Evolutionary conservation across 2,888 invertebrate species (phyloP).

Genomic region (Anthrax anthrax): DNA sequence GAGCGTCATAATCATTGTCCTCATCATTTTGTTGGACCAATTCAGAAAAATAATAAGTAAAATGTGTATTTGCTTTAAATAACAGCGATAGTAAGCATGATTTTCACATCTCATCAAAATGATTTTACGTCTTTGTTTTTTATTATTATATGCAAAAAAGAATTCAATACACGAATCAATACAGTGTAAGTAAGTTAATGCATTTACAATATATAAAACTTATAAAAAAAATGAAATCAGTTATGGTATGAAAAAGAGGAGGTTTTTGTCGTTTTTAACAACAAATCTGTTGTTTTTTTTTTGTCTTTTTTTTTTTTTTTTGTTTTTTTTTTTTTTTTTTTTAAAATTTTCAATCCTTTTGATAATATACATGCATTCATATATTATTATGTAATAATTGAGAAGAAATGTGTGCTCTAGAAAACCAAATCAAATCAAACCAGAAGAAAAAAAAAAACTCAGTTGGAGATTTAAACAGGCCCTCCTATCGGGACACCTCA

Average conservation of each 20-base stretch:
- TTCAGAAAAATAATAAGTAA: neutral
- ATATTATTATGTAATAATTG: too few relatives aligned
- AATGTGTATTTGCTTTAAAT: neutral
- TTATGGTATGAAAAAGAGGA: neutral
- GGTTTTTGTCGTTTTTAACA: neutral
- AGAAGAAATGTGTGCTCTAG: neutral
- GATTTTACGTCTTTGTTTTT: too few relatives aligned
- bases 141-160: too few relatives aligned
- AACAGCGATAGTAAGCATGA: conserved; percentile 3
- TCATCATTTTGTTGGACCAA: neutral
- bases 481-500: conserved; percentile 33
- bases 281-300: too few relatives aligned
- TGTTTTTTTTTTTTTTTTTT: too few relatives aligned
- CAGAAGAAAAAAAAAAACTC: too few relatives aligned
- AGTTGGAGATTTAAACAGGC: conserved; percentile 23
- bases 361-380: too few relatives aligned
- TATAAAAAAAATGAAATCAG: neutral
- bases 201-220: neutral
- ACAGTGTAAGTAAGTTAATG: too few relatives aligned
- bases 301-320: too few relatives aligned
- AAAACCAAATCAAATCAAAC: too few relatives aligned
- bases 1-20: neutral
- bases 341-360: too few relatives aligned
- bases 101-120: conserved; percentile 8
- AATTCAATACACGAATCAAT: too few relatives aligned